Percentiles rank a stretch among this genome's conserved stretches.
Evolutionary conservation across 2,113 vertebrate genomes (phyloP).

Genomic region (Clarias macrocephalus): DNA sequence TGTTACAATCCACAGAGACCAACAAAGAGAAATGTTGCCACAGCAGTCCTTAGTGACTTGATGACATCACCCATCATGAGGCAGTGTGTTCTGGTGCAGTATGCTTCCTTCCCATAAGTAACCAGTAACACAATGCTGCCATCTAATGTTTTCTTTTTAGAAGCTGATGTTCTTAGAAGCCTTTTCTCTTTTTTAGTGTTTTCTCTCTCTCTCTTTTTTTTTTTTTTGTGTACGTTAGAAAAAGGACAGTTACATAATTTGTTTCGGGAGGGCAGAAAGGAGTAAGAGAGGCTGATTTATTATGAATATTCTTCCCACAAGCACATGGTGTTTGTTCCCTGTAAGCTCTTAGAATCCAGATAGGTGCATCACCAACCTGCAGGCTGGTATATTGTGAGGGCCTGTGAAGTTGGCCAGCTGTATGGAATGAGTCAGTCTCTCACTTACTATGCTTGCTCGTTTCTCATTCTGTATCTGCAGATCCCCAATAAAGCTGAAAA

Average conservation of each 20-base stretch:
- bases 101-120: background rate
- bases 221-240: slow-evolving; percentile 41
- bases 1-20: slow-evolving; percentile 1
- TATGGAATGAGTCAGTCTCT: slow-evolving; percentile 7
- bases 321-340: slow-evolving; percentile 18
- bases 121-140: slow-evolving; percentile 32
- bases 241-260: slow-evolving; percentile 63
- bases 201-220: background rate
- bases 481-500: background rate
- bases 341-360: slow-evolving; percentile 20
- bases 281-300: slow-evolving; percentile 23
- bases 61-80: slow-evolving; percentile 29
- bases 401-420: slow-evolving; percentile 13
- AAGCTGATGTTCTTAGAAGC: slow-evolving; percentile 64
- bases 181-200: background rate
- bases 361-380: slow-evolving; percentile 39
- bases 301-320: slow-evolving; percentile 31
- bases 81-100: background rate
- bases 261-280: slow-evolving; percentile 37
- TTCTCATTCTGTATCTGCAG: background rate
- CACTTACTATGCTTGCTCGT: background rate
- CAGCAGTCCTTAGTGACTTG: slow-evolving; percentile 22
- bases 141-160: slow-evolving; percentile 33
- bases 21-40: slow-evolving; percentile 41
- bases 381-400: slow-evolving; percentile 3